phyloP scores from a whole-genome alignment of 2,888 invertebrate genomes.

The Cryptosula pallasiana region DNA sequence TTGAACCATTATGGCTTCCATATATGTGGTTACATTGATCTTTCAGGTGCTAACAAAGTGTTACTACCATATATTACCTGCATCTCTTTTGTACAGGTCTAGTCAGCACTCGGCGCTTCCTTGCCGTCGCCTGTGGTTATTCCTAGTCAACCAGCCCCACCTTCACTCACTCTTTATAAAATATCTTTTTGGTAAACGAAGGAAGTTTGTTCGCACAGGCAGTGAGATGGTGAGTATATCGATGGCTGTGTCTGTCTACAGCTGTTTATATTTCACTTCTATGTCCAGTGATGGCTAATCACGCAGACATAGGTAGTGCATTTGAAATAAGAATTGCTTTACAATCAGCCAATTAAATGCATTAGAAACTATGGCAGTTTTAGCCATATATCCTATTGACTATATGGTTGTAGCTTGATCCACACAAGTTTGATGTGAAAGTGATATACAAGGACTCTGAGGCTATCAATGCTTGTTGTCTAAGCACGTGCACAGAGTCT shows the following conservation, averaged over 20 bases:
- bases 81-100: conserved; percentile 33
- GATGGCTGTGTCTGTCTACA: too few species aligned
- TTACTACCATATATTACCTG: too few species aligned
- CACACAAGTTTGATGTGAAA: conserved; percentile 54
- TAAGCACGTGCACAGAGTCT: conserved; percentile 60
- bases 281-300: too few species aligned
- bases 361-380: too few species aligned
- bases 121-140: conserved; percentile 78
- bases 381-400: not conserved
- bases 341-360: too few species aligned
- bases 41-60: too few species aligned
- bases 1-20: too few species aligned
- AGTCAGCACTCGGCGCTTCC: conserved; percentile 59
- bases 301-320: too few species aligned
- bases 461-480: conserved; percentile 92
- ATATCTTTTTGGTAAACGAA: conserved; percentile 67
- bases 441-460: conserved; percentile 99
- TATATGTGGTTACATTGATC: too few species aligned
- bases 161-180: conserved; percentile 93
- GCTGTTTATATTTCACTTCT: too few species aligned
- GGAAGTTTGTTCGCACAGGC: conserved; percentile 18
- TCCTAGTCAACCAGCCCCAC: conserved; percentile 81
- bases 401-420: conserved; percentile 10
- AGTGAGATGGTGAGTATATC: conserved; percentile 12
- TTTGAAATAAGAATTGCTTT: too few species aligned